Evolutionary conservation across 23 tunicate genomes (phyloP).

Genomic region (Styela clava): DNA sequence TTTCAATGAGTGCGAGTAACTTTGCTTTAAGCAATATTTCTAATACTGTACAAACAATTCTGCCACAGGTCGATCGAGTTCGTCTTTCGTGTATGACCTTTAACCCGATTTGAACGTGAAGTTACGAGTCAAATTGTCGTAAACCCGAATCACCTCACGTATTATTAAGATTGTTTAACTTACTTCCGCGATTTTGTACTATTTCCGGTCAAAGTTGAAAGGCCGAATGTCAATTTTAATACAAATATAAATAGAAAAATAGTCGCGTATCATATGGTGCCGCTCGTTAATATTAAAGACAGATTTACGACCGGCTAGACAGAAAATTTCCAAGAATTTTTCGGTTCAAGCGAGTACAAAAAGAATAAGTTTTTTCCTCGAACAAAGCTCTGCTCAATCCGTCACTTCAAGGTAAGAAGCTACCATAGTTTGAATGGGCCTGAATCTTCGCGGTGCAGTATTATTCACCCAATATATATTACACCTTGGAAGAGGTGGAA

Average conservation of each 20-base stretch:
- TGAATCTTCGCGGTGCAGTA: no score
- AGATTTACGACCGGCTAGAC: neutral
- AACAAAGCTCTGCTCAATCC: no score
- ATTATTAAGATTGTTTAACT: neutral
- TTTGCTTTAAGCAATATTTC: no score
- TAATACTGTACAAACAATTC: no score
- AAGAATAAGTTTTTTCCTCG: no score
- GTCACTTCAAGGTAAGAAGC: no score
- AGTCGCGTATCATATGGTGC: neutral
- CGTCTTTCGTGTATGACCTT: neutral
- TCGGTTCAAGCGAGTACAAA: neutral
- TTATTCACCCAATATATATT: no score
- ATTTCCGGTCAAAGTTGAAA: neutral
- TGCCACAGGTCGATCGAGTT: neutral
- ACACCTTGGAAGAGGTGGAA: no score
- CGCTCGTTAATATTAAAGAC: neutral
- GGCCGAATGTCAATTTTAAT: neutral
- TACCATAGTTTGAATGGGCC: no score
- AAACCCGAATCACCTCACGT: neutral
- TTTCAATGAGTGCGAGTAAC: no score
- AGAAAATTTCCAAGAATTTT: neutral
- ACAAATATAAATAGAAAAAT: neutral
- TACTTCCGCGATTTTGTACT: no score
- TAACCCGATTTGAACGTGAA: neutral
- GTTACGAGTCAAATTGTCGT: neutral